These are phyloP conservation scores for Ornithorhynchus anatinus DNA, from an alignment of 2,113 vertebrate genomes.

Conservation along the genomic window DNA sequence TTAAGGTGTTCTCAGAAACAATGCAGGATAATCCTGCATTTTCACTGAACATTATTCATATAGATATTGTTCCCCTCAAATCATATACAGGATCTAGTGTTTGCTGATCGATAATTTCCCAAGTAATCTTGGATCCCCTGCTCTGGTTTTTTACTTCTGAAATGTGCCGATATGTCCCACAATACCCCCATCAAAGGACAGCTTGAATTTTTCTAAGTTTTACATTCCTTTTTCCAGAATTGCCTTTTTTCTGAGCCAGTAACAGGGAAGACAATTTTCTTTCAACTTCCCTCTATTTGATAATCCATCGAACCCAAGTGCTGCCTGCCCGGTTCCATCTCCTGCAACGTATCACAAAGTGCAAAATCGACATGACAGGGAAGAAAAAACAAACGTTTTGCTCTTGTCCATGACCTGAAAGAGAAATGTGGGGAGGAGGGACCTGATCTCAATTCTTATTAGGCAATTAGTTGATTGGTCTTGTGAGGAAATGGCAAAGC, in stretches of 20 bases:
- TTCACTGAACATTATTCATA: too few species aligned
- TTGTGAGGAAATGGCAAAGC: slow-evolving; percentile 36
- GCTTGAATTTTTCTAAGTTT: slow-evolving; percentile 3
- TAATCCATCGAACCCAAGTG: slow-evolving; percentile 30
- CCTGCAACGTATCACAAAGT: slow-evolving; percentile 1
- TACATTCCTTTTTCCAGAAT: slow-evolving; percentile 2
- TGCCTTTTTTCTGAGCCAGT: slow-evolving; percentile 13
- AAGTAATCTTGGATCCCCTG: background rate
- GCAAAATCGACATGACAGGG: slow-evolving; percentile 1
- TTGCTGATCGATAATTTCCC: background rate
- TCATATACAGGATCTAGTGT: background rate
- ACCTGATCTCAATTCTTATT: background rate
- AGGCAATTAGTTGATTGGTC: slow-evolving; percentile 51
- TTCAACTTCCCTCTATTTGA: slow-evolving; percentile 32
- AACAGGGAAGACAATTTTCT: background rate
- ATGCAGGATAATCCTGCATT: too few species aligned
- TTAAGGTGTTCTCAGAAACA: too few species aligned
- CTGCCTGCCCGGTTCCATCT: slow-evolving; percentile 24
- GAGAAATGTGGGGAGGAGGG: slow-evolving; percentile 10
- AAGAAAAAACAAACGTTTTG: background rate
- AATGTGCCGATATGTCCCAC: slow-evolving; percentile 4
- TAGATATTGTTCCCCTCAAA: fast-evolving
- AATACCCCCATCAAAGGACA: background rate
- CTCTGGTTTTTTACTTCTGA: slow-evolving; percentile 20
- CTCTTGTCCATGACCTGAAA: slow-evolving; percentile 34